Conservation (phyloP, 2,888 invertebrate species). For the Sylvicola cinctus region DNA sequence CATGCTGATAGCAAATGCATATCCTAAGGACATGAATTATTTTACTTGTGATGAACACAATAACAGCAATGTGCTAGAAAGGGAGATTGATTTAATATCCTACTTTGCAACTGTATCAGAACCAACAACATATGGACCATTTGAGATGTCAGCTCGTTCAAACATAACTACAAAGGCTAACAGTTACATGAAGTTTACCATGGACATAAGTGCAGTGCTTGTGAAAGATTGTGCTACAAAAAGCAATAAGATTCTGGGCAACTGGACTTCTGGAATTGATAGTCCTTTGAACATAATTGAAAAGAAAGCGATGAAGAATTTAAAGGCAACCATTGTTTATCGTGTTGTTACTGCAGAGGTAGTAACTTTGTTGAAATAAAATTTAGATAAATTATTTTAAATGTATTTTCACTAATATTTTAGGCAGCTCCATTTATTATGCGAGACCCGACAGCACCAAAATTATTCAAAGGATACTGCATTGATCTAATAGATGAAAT, state of each 20-base stretch:
- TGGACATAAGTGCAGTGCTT: slow-evolving; percentile 46
- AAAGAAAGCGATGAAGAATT: slow-evolving; percentile 45
- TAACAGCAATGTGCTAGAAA: slow-evolving; percentile 14
- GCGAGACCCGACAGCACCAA: slow-evolving; percentile 39
- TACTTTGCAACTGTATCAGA: slow-evolving; percentile 26
- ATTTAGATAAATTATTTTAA: too few relatives aligned
- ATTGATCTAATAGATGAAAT: slow-evolving; percentile 85
- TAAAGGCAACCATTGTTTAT: slow-evolving; percentile 67
- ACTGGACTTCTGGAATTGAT: slow-evolving; percentile 58
- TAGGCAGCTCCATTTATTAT: slow-evolving; percentile 73
- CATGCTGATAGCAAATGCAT: slow-evolving; percentile 46
- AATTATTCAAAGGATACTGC: slow-evolving; percentile 71
- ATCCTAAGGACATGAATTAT: slow-evolving; percentile 52
- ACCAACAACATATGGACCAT: slow-evolving; percentile 46
- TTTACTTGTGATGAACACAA: slow-evolving; percentile 61
- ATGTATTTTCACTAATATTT: slow-evolving; percentile 12
- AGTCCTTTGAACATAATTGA: slow-evolving; percentile 41
- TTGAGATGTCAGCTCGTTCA: slow-evolving; percentile 37
- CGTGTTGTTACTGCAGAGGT: slow-evolving; percentile 70
- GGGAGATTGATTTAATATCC: not conserved
- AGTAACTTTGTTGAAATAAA: too few relatives aligned
- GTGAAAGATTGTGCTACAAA: slow-evolving; percentile 53
- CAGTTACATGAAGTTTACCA: slow-evolving; percentile 54
- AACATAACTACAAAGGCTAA: slow-evolving; percentile 39
- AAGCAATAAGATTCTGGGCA: slow-evolving; percentile 46